phyloP scores from a whole-genome alignment of 2,113 vertebrate genomes.

The Castor canadensis region DNA sequence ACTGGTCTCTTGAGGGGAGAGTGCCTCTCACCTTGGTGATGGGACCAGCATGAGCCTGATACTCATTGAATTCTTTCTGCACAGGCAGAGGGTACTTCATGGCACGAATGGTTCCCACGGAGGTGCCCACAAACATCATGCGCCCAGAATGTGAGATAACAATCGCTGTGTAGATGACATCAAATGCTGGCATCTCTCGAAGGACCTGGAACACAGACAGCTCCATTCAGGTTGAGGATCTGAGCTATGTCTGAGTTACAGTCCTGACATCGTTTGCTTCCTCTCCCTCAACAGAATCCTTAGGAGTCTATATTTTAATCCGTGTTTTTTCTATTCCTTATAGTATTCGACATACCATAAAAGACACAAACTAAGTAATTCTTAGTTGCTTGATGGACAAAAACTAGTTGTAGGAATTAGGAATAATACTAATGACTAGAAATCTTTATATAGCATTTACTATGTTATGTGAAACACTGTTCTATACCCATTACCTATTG shows the following conservation, averaged over 20 bases:
- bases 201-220: conserved; percentile 85
- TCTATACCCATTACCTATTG: neutral
- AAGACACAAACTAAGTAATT: neutral
- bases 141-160: conserved; percentile 89
- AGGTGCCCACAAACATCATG: conserved; percentile 92
- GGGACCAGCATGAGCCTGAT: conserved; percentile 92
- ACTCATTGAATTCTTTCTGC: conserved; percentile 90
- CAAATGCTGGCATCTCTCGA: conserved; percentile 87
- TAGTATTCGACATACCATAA: neutral
- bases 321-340: neutral
- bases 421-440: neutral
- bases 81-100: conserved; percentile 92
- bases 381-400: neutral
- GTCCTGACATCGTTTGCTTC: neutral
- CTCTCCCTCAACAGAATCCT: neutral
- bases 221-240: neutral
- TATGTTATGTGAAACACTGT: neutral
- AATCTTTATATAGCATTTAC: neutral
- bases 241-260: neutral
- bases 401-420: neutral
- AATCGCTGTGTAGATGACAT: conserved; percentile 87
- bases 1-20: neutral
- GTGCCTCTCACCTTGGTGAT: conserved; percentile 89
- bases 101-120: conserved; percentile 88
- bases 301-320: neutral